Conservation (phyloP, 23 tunicate species). For the Ciona savignyi region DNA sequence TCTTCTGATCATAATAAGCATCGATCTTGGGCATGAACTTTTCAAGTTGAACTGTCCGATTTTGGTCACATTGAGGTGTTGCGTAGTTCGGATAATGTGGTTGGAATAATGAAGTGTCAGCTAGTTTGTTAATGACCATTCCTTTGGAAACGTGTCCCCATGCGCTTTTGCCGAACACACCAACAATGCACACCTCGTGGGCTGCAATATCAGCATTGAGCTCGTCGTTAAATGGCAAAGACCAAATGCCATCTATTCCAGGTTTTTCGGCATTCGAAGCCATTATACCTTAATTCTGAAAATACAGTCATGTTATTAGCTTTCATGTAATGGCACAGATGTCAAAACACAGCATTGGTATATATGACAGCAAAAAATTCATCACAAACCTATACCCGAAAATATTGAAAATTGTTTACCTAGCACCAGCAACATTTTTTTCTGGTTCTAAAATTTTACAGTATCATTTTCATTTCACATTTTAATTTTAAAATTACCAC, state of each 20-base stretch:
- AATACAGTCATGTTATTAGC: too few species aligned
- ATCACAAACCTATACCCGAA: too few species aligned
- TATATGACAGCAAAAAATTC: too few species aligned
- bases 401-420: too few species aligned
- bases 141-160: conserved; percentile 79
- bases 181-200: conserved; percentile 85
- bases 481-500: neutral
- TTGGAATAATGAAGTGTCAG: conserved; percentile 32
- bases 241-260: conserved; percentile 57
- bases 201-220: conserved; percentile 28
- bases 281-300: neutral
- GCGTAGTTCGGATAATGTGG: conserved; percentile 38
- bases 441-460: neutral
- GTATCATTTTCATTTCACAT: neutral
- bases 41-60: neutral
- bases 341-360: too few species aligned
- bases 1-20: conserved; percentile 62
- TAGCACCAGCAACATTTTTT: too few species aligned
- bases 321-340: too few species aligned
- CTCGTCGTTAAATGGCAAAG: conserved; percentile 42
- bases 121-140: conserved; percentile 52
- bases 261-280: neutral
- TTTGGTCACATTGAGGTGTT: neutral
- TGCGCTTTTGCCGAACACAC: conserved; percentile 85
- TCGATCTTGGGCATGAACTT: conserved; percentile 50